A percentile compares a stretch with the other conserved stretches of the same genome.
phyloP scores from a whole-genome alignment of 2,888 invertebrate species.

The Stratiomys singularior region DNA sequence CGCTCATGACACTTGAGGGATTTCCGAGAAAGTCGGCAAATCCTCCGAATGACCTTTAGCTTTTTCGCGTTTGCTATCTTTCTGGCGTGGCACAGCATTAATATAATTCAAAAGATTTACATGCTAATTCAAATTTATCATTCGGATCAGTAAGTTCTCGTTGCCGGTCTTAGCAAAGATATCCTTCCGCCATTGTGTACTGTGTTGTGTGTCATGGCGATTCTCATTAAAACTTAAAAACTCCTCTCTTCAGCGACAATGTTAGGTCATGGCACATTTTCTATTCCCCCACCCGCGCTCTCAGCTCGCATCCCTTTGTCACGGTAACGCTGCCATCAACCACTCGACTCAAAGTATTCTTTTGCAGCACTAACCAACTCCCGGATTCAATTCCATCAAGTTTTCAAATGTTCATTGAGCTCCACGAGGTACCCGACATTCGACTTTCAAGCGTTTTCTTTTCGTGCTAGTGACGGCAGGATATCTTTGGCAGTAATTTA shows the following conservation, averaged over 20 bases:
- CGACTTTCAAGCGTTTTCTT: slow-evolving; percentile 3
- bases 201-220: background rate
- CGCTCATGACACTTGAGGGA: background rate
- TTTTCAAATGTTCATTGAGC: background rate
- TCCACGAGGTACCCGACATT: background rate
- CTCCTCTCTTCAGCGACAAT: slow-evolving; percentile 20
- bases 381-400: background rate
- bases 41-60: background rate
- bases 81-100: background rate
- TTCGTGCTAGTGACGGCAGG: background rate
- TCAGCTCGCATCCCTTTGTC: background rate
- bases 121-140: slow-evolving; percentile 45
- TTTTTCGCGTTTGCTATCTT: background rate
- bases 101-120: slow-evolving; percentile 43
- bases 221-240: slow-evolving; percentile 43
- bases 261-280: slow-evolving; percentile 28
- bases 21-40: background rate
- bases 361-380: background rate
- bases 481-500: slow-evolving; percentile 41
- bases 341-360: slow-evolving; percentile 9
- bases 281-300: slow-evolving; percentile 1
- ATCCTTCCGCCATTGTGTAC: background rate
- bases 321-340: background rate
- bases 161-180: slow-evolving; percentile 10
- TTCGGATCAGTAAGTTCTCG: slow-evolving; percentile 34